Base-by-base conservation (phyloP, 1,140 invertebrate genomes). In the Whitmania pigra region DNA sequence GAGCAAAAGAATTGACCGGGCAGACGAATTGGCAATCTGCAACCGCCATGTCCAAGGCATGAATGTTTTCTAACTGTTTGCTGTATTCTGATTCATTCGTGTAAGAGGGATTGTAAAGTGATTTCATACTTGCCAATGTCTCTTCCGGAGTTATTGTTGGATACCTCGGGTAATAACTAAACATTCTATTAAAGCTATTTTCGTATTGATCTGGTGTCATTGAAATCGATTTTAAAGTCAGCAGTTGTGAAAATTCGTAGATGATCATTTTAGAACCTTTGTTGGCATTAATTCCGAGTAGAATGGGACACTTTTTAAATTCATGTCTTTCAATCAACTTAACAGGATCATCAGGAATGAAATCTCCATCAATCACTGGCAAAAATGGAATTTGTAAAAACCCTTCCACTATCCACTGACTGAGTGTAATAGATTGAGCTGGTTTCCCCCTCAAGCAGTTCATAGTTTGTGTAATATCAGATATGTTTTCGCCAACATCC, bases 11-110 rank as follows among this genome's bases (percentile, higher is more conserved):
- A 80, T 95, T 94, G 43, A 95, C 90, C 77, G 90, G 89, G 83
- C 95, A 98, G 0, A 93, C 93, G 81, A 97, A 97, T 76, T 94
- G 91, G 78, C 91, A 93, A 82, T 98, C 95, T 2, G 94, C 94
- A n/a, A 97, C 90, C 82, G 96, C 92, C 79, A 92, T 92, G 78
- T 94, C 93, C 36, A 95, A 83, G 17, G 89, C 88, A 78, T 92
- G 87, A 60, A 90, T 85, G 81, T 94, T 93, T 77, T 89, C 88
- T 54, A 89, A 81, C 92, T 92, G 95, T 82, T 94, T 88, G 0
- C 92, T 93, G 82, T 95, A 96, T 78, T 94, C 89, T 80, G 89
- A 94, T 36, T 89, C 87, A 49, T 49, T 49, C 36, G 72, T 69
- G 67, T 67, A 53, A 63, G 66, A 70, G 69, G 17, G 63, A 36